These are phyloP conservation scores for Meles meles DNA, from an alignment of 2,113 vertebrate species.

Conservation along the genomic window DNA sequence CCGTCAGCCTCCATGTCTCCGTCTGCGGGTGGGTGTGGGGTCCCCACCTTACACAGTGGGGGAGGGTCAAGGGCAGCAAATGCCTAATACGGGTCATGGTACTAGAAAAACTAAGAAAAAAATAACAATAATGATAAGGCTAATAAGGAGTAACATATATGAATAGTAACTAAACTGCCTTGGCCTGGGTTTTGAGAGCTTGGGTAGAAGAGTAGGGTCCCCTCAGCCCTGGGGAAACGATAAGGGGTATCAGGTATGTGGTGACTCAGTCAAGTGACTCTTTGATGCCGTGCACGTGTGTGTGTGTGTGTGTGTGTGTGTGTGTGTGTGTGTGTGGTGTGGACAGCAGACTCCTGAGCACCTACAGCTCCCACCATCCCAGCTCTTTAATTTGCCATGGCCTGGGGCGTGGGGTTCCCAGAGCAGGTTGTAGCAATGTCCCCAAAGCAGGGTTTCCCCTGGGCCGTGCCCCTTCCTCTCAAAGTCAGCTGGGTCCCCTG, in stretches of 20 bases:
- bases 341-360: not conserved
- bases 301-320: not conserved
- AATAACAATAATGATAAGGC: not conserved
- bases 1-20: accelerated
- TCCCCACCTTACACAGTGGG: accelerated
- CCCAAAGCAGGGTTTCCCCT: not conserved
- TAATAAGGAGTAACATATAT: accelerated
- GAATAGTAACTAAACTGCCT: not conserved
- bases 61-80: not conserved
- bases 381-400: not conserved
- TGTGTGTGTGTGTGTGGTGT: not conserved
- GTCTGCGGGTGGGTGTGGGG: too few relatives aligned
- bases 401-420: accelerated
- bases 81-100: not conserved
- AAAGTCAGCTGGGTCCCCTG: not conserved
- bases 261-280: not conserved
- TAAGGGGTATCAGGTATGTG: not conserved
- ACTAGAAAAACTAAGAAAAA: not conserved
- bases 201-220: too few relatives aligned
- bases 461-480: not conserved
- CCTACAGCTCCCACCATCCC: not conserved
- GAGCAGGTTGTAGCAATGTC: accelerated
- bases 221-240: not conserved
- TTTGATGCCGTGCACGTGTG: too few relatives aligned
- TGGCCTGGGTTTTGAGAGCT: not conserved